Base-by-base conservation (phyloP, 2,888 invertebrate species). In the Caenorhabditis zanzibari region DNA sequence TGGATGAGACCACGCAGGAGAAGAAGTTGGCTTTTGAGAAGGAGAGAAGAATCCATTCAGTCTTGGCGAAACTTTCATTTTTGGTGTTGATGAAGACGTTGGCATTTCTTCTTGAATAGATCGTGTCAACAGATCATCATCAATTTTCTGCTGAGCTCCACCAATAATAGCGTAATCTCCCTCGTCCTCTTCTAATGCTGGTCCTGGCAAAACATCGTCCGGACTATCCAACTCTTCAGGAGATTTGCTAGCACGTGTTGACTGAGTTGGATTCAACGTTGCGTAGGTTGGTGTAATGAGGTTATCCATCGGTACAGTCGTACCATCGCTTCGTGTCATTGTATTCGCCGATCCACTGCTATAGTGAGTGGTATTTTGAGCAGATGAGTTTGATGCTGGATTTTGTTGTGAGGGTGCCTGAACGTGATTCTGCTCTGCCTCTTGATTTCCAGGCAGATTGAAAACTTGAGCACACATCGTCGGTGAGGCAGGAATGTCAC, bases 401-500 rank as follows among this genome's bases (percentile, higher is more conserved):
- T 49, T 35, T 10, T 58, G 64, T 6, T 56, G 44, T n/a, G n/a
- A n/a, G n/a, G n/a, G n/a, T n/a, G 52, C 19, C 35, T 38, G 38
- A 22, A 7, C 14, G 10, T 52, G 52, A n/a, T 63, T n/a, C 28
- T 52, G 54, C 6, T 59, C 24, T 38, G 16, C 16, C 26, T 41
- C 63, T n/a, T 22, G 19, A 38, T 22, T 24, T 12, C 19, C 24
- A 7, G 44, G 54, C n/a, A 68, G 14, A 24, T 68, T 54, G 38
- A 68, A 68, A 12, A 76, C 54, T 32, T 81, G 74, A 1, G 81
- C 80, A 58, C 84, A 90, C 64, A 90, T 87, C 1, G 90, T 89
- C 26, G 91, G 91, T 7, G 90, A 90, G 38, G 88, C 90, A 24
- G 91, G 91, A 35, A 91, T 82, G 35, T 91, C 90, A 12, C 87